Conservation (phyloP, 2,888 invertebrate species). For the Bombylius discolor region DNA sequence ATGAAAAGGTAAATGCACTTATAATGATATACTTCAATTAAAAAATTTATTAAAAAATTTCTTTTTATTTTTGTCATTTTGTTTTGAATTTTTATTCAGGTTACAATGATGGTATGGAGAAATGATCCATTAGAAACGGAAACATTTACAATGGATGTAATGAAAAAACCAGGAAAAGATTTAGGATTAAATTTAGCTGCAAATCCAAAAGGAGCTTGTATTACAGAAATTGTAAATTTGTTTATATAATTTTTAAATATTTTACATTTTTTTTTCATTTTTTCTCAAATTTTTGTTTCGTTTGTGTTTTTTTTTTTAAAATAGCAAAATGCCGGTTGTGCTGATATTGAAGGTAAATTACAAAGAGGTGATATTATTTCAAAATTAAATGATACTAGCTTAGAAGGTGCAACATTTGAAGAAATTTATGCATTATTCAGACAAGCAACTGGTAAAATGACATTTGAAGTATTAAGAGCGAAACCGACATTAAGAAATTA, state of each 20-base stretch:
- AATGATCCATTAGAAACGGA: constrained; percentile 62
- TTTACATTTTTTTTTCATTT: background rate
- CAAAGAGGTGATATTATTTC: constrained; percentile 85
- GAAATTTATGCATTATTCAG: constrained; percentile 84
- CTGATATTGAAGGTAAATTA: constrained; percentile 74
- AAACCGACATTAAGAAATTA: constrained; percentile 40
- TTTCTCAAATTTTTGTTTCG: background rate
- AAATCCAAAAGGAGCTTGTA: constrained; percentile 72
- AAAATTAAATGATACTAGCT: constrained; percentile 76
- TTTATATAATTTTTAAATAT: background rate
- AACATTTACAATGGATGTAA: constrained; percentile 67
- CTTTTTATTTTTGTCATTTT: background rate
- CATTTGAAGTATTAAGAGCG: constrained; percentile 74
- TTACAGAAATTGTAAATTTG: constrained; percentile 78
- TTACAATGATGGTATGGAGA: constrained; percentile 71
- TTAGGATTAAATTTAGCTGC: constrained; percentile 77
- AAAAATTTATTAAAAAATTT: background rate
- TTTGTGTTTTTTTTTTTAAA: constrained; percentile 10
- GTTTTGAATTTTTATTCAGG: constrained; percentile 37
- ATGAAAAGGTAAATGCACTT: constrained; percentile 45
- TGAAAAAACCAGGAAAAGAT: constrained; percentile 78
- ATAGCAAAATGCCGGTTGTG: constrained; percentile 77
- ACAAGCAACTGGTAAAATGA: constrained; percentile 67
- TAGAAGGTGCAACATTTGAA: constrained; percentile 61
- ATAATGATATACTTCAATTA: background rate